A percentile compares a stretch with the other conserved stretches of the same genome.
Conservation (phyloP, 2,888 invertebrate genomes). For the Colletes collaris region DNA sequence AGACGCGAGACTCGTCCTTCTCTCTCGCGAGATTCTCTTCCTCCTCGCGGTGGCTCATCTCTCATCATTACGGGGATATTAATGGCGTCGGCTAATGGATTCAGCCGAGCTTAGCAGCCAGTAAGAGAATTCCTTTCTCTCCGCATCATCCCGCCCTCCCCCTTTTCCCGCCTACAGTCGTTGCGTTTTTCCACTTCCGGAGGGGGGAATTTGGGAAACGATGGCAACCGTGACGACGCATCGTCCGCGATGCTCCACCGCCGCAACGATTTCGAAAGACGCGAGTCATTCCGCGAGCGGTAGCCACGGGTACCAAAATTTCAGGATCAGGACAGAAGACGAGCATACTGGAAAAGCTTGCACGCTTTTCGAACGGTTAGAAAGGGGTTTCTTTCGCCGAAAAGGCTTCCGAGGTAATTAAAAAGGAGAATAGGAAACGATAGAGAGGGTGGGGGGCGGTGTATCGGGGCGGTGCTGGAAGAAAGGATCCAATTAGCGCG, state of each 20-base stretch:
- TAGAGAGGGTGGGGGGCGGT: too few species aligned
- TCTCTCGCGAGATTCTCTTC: constrained; percentile 46
- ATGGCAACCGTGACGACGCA: constrained; percentile 58
- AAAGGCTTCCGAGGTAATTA: background rate
- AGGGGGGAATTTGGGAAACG: constrained; percentile 71
- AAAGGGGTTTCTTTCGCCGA: background rate
- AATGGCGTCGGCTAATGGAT: constrained; percentile 80
- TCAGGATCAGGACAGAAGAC: too few species aligned
- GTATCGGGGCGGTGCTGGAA: too few species aligned
- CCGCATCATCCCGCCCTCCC: constrained; percentile 12
- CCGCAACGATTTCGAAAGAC: too few species aligned
- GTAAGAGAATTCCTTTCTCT: constrained; percentile 67
- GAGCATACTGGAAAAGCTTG: too few species aligned
- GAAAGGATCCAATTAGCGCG: constrained; percentile 29
- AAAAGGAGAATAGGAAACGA: too few species aligned
- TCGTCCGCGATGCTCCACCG: too few species aligned
- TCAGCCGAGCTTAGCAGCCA: constrained; percentile 69
- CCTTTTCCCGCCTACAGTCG: background rate
- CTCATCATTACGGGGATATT: constrained; percentile 80
- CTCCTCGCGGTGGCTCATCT: constrained; percentile 74
- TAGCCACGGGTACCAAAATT: too few species aligned
- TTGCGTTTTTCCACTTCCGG: constrained; percentile 27
- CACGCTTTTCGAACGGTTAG: background rate
- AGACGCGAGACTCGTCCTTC: constrained; percentile 28
- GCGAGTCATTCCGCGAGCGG: too few species aligned